Percentiles rank a stretch among this genome's conserved stretches.
phyloP scores from a whole-genome alignment of 2,797 vertebrate species.

The Hydrolagus colliei region DNA sequence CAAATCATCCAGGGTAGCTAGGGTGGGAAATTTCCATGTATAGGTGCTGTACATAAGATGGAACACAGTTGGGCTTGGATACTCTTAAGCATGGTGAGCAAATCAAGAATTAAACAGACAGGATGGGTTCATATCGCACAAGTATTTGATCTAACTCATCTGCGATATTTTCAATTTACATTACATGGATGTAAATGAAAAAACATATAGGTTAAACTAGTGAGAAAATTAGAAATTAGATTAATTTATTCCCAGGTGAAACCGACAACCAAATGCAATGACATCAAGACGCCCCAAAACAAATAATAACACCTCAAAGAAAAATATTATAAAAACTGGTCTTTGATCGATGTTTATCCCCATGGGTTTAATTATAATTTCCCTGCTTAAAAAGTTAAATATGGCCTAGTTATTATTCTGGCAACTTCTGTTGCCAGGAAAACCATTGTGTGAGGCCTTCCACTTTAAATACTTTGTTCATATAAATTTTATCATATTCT shows the following conservation, averaged over 20 bases:
- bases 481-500: neutral
- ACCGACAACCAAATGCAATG: no score
- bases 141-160: no score
- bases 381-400: no score
- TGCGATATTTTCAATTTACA: neutral
- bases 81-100: no score
- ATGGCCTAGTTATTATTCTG: neutral
- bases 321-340: neutral
- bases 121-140: no score
- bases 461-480: no score
- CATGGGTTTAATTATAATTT: neutral
- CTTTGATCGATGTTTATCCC: neutral
- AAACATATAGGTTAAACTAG: conserved; percentile 6
- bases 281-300: neutral
- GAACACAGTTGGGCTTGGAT: no score
- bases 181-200: neutral
- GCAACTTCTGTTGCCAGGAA: neutral
- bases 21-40: no score
- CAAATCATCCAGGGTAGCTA: no score
- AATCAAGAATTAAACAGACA: no score
- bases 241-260: neutral
- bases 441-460: neutral
- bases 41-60: no score
- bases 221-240: neutral
- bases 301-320: neutral